Evolutionary conservation across 2,797 vertebrate species (phyloP).

Genomic region (Sebastes matsubarae): DNA sequence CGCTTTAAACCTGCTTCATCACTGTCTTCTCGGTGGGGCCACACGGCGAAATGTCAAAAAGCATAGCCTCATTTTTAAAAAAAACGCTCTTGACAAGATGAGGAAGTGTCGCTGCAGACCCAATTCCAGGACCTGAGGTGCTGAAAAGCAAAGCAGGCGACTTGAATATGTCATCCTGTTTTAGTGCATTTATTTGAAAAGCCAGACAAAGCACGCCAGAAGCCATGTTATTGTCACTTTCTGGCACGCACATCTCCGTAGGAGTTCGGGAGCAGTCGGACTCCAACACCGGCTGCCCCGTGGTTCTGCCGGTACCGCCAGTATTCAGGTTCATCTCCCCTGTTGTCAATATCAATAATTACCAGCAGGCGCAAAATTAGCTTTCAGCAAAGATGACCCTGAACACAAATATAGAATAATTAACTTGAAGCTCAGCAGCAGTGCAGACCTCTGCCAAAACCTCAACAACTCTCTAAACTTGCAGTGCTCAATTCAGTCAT

Average conservation of each 20-base stretch:
- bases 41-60: not conserved
- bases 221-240: slow-evolving; percentile 29
- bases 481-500: not conserved
- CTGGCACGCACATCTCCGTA: slow-evolving; percentile 54
- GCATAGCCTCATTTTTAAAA: not conserved
- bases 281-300: not conserved
- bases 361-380: slow-evolving; percentile 46
- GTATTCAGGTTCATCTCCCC: slow-evolving; percentile 29
- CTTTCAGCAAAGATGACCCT: slow-evolving; percentile 31
- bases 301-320: not conserved
- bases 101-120: not conserved
- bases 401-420: slow-evolving; percentile 29
- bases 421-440: slow-evolving; percentile 10
- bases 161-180: slow-evolving; percentile 23
- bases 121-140: not conserved
- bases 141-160: slow-evolving; percentile 27
- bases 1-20: slow-evolving; percentile 32
- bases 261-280: slow-evolving; percentile 30
- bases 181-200: slow-evolving; percentile 36
- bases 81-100: not conserved
- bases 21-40: slow-evolving; percentile 12
- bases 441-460: slow-evolving; percentile 4
- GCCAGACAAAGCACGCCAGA: slow-evolving; percentile 22
- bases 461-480: not conserved
- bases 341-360: slow-evolving; percentile 56